Percentiles rank a stretch among this genome's conserved stretches.
Conservation (phyloP, 2,888 invertebrate species). For the Formica aserva region DNA sequence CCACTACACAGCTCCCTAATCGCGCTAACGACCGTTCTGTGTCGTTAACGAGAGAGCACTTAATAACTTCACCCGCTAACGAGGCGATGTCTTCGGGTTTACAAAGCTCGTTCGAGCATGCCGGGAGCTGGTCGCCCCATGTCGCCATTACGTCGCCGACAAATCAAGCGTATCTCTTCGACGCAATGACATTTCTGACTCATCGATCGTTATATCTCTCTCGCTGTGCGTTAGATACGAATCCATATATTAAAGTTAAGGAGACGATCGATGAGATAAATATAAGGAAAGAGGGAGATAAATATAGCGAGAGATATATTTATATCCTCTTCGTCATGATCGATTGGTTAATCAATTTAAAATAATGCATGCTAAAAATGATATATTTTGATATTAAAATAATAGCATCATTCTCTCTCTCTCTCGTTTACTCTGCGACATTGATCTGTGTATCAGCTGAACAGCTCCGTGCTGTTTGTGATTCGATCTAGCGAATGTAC, state of each 20-base stretch:
- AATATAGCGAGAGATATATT: neutral
- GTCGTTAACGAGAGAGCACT: slow-evolving; percentile 72
- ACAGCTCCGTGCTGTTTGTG: neutral
- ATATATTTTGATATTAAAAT: neutral
- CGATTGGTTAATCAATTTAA: neutral
- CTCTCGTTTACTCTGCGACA: neutral
- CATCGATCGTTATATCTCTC: slow-evolving; percentile 52
- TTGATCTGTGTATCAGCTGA: neutral
- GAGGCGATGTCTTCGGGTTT: slow-evolving; percentile 70
- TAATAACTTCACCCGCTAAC: slow-evolving; percentile 75
- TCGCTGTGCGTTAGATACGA: slow-evolving; percentile 25
- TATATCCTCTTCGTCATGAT: neutral
- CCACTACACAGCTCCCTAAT: slow-evolving; percentile 53
- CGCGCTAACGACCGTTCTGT: slow-evolving; percentile 64
- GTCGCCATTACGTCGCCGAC: slow-evolving; percentile 47
- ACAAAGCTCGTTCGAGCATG: slow-evolving; percentile 60
- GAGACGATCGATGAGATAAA: slow-evolving; percentile 7
- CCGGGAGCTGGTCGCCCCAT: slow-evolving; percentile 44
- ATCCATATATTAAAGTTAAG: neutral
- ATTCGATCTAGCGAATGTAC: slow-evolving; percentile 8
- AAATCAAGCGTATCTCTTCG: slow-evolving; percentile 69
- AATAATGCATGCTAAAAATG: neutral
- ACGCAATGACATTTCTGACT: slow-evolving; percentile 38
- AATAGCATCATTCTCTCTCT: neutral
- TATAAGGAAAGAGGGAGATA: slow-evolving; percentile 4